Conservation (phyloP, 2,113 vertebrate species). For the Xenopus borealis region DNA sequence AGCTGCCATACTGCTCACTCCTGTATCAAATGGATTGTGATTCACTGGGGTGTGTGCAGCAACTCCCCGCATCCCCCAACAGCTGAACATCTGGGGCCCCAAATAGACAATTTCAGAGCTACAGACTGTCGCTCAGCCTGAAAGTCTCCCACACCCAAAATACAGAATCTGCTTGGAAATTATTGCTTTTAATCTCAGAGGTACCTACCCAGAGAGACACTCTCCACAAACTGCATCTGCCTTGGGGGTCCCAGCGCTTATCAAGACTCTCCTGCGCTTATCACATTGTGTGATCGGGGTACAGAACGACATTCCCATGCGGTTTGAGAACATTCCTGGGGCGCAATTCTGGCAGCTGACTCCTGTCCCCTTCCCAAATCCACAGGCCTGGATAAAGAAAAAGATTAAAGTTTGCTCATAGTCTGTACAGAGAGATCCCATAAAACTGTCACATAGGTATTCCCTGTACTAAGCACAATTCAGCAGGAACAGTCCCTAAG, state of each 20-base stretch:
- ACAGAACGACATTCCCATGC: constrained; percentile 60
- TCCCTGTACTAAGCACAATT: too few relatives aligned
- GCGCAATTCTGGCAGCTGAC: constrained; percentile 71
- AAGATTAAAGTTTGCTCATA: fast-evolving
- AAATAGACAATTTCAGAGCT: too few relatives aligned
- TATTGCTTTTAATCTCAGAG: background rate
- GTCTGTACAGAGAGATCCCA: background rate
- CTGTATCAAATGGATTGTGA: too few relatives aligned
- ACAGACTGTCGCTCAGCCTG: too few relatives aligned
- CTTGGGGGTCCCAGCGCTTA: constrained; percentile 54
- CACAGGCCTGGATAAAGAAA: constrained; percentile 59
- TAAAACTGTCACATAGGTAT: too few relatives aligned
- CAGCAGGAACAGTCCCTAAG: too few relatives aligned
- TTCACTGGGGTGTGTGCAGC: too few relatives aligned
- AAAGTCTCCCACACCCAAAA: too few relatives aligned
- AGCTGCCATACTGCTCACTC: too few relatives aligned
- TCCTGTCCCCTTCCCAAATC: constrained; percentile 26
- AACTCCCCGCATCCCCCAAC: too few relatives aligned
- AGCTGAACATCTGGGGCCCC: too few relatives aligned
- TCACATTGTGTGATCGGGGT: constrained; percentile 67
- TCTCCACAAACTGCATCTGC: constrained; percentile 72
- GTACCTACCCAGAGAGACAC: constrained; percentile 76
- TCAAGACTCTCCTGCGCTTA: constrained; percentile 57
- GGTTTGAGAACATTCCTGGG: constrained; percentile 74
- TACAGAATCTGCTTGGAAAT: background rate